A percentile compares a stretch with the other conserved stretches of the same genome.
These are phyloP conservation scores for Babylonia areolata DNA, from an alignment of 1,140 invertebrate genomes.

Conservation along the genomic window DNA sequence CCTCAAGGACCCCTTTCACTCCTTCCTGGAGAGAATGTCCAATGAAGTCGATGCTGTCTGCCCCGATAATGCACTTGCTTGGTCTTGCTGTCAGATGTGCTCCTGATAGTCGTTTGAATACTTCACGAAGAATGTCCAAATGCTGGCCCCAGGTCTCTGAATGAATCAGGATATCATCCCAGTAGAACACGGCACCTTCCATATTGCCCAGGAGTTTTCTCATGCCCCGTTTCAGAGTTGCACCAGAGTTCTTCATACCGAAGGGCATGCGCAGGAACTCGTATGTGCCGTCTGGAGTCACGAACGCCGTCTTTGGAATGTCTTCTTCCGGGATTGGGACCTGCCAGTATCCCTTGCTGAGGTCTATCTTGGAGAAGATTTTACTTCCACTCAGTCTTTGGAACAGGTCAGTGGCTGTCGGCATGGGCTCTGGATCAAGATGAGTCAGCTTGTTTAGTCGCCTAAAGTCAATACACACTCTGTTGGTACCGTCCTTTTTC, in stretches of 20 bases:
- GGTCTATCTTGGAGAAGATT: slow-evolving; percentile 35
- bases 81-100: background rate
- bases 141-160: slow-evolving; percentile 5
- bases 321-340: slow-evolving; percentile 28
- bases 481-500: background rate
- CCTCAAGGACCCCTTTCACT: slow-evolving; percentile 1
- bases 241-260: background rate
- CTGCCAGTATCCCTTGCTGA: slow-evolving; percentile 45
- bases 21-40: background rate
- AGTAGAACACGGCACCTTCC: slow-evolving; percentile 3
- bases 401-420: slow-evolving; percentile 52
- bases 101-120: background rate
- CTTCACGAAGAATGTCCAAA: background rate
- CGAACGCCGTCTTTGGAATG: slow-evolving; percentile 45
- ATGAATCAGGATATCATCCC: slow-evolving; percentile 11
- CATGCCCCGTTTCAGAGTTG: background rate
- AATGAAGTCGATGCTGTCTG: slow-evolving; percentile 17
- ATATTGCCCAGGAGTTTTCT: background rate
- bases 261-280: slow-evolving; percentile 40
- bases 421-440: slow-evolving; percentile 50
- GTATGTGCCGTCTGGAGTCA: slow-evolving; percentile 56
- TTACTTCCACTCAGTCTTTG: slow-evolving; percentile 19
- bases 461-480: slow-evolving; percentile 76
- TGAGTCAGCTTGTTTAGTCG: slow-evolving; percentile 47
- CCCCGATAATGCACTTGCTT: slow-evolving; percentile 4